These are phyloP conservation scores for Mimas tiliae DNA, from an alignment of 2,888 invertebrate species.

Conservation along the genomic window DNA sequence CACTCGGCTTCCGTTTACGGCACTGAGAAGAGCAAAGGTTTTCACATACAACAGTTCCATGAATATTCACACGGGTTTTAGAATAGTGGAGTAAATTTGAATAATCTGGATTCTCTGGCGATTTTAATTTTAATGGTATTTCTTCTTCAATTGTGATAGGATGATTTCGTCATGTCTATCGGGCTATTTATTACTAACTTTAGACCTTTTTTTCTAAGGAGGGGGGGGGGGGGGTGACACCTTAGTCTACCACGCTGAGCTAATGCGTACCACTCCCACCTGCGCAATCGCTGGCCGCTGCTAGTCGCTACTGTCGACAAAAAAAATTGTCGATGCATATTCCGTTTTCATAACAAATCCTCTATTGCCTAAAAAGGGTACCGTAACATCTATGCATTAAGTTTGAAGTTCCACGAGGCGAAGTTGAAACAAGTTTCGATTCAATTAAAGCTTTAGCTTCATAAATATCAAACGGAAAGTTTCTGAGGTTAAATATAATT, in stretches of 20 bases:
- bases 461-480: slow-evolving; percentile 24
- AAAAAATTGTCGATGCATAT: background rate
- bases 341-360: background rate
- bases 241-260: too few relatives aligned
- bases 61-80: slow-evolving; percentile 72
- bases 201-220: background rate
- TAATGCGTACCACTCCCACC: too few relatives aligned
- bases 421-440: slow-evolving; percentile 24
- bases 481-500: slow-evolving; percentile 19
- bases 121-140: slow-evolving; percentile 18
- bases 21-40: slow-evolving; percentile 61
- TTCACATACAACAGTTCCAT: slow-evolving; percentile 67
- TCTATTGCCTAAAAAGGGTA: background rate
- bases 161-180: background rate
- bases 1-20: slow-evolving; percentile 61
- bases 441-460: slow-evolving; percentile 27
- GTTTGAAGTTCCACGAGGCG: slow-evolving; percentile 2
- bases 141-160: background rate
- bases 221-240: too few relatives aligned
- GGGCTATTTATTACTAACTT: background rate
- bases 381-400: slow-evolving; percentile 4
- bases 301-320: too few relatives aligned
- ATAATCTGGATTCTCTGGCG: slow-evolving; percentile 4
- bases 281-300: too few relatives aligned
- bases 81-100: slow-evolving; percentile 63